Percentiles rank a stretch among this genome's conserved stretches.
phyloP scores from a whole-genome alignment of 2,888 invertebrate genomes.

The Stenodema calcarata region DNA sequence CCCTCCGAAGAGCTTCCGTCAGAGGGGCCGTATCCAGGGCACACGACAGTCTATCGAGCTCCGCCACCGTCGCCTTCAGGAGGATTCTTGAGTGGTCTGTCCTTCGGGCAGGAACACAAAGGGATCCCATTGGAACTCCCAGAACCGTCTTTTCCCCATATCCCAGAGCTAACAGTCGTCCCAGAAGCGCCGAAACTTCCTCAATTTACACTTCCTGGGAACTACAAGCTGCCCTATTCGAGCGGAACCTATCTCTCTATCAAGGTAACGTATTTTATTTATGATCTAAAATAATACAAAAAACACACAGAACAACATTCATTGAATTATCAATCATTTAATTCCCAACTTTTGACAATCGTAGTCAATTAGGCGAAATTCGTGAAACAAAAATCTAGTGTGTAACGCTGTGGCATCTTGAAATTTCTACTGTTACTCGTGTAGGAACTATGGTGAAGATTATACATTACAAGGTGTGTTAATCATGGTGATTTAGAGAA shows the following conservation, averaged over 20 bases:
- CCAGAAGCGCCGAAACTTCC: constrained; percentile 52
- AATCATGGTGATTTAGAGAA: too few species aligned
- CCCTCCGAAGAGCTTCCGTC: neutral
- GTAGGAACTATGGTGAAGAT: too few species aligned
- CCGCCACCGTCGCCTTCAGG: constrained; percentile 10
- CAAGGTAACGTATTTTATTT: constrained; percentile 20
- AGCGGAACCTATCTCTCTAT: constrained; percentile 53
- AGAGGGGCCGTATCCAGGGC: constrained; percentile 31
- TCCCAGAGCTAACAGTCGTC: constrained; percentile 48
- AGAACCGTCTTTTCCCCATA: constrained; percentile 50
- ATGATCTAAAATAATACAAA: too few species aligned
- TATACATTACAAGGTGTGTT: too few species aligned
- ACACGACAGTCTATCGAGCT: constrained; percentile 34
- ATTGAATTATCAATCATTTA: too few species aligned
- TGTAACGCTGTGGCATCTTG: too few species aligned
- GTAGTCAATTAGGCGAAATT: neutral
- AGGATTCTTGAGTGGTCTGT: constrained; percentile 47
- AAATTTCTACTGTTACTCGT: too few species aligned
- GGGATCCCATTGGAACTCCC: constrained; percentile 46
- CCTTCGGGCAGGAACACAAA: neutral
- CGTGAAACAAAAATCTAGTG: too few species aligned
- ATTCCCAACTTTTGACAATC: neutral
- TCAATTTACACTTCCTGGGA: constrained; percentile 52
- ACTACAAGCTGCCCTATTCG: constrained; percentile 46
- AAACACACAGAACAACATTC: too few species aligned